phyloP scores from a whole-genome alignment of 2,888 invertebrate species.

The Acleris sparsana region DNA sequence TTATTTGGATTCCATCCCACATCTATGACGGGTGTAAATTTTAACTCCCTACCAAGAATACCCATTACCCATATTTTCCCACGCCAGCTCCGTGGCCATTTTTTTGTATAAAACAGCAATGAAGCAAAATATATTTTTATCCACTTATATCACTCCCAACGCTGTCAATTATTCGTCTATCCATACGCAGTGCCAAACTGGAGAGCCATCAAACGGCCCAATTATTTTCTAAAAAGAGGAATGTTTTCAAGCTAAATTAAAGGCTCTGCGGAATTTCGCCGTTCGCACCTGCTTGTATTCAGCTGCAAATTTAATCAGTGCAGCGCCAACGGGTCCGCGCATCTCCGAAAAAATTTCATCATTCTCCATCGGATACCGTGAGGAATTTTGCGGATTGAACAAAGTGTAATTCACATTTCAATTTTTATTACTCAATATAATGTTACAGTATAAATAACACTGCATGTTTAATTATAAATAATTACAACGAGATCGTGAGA shows the following conservation, averaged over 20 bases:
- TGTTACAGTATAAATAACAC: too few species aligned
- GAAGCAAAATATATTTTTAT: too few species aligned
- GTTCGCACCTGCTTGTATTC: constrained; percentile 34
- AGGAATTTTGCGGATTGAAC: constrained; percentile 3
- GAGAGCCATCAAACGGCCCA: constrained; percentile 24
- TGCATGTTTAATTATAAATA: too few species aligned
- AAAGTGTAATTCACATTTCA: neutral
- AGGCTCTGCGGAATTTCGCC: constrained; percentile 4
- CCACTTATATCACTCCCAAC: too few species aligned
- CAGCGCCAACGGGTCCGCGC: constrained; percentile 9
- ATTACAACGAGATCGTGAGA: too few species aligned
- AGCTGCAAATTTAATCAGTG: constrained; percentile 41
- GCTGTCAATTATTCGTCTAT: constrained; percentile 1
- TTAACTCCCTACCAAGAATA: too few species aligned
- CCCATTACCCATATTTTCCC: too few species aligned
- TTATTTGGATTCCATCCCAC: too few species aligned
- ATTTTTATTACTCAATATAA: too few species aligned
- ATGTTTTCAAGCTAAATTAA: constrained; percentile 21
- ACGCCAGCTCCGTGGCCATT: too few species aligned
- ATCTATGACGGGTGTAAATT: too few species aligned
- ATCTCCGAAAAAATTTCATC: constrained; percentile 22
- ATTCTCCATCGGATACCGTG: constrained; percentile 10
- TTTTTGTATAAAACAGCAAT: too few species aligned
- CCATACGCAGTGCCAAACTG: neutral
- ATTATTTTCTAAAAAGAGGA: constrained; percentile 28